These are phyloP conservation scores for Rhadina sibilatrix DNA, from an alignment of 2,113 vertebrate genomes.

Conservation along the genomic window DNA sequence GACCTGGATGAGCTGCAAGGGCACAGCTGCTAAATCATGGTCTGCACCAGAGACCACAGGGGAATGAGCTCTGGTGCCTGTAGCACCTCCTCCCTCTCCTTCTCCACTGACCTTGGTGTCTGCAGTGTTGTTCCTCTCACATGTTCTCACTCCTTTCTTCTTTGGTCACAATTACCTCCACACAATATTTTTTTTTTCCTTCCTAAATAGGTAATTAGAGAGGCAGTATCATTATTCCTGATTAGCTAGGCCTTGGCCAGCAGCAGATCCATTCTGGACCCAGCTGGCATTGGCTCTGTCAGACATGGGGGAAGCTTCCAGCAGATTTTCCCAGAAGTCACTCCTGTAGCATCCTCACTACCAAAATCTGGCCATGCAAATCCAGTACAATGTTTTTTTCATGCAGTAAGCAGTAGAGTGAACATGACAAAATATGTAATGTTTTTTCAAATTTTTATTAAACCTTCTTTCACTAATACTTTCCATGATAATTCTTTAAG, in stretches of 20 bases:
- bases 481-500: neutral
- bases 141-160: neutral
- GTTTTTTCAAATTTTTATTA: neutral
- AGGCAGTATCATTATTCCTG: neutral
- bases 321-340: neutral
- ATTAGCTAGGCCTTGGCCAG: neutral
- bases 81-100: neutral
- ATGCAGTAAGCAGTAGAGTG: neutral
- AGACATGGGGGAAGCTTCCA: accelerated
- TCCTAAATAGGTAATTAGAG: too few relatives aligned
- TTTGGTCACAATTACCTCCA: neutral
- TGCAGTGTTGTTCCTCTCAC: neutral
- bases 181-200: too few relatives aligned
- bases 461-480: neutral
- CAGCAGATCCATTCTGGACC: neutral
- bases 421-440: neutral
- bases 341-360: neutral
- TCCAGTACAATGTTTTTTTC: neutral
- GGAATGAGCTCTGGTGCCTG: too few relatives aligned
- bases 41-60: neutral
- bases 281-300: neutral
- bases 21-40: neutral
- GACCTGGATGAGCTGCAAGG: neutral
- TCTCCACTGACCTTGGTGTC: neutral
- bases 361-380: neutral